These are phyloP conservation scores for Oikopleura albicans DNA, from an alignment of 23 tunicate species.

Conservation along the genomic window DNA sequence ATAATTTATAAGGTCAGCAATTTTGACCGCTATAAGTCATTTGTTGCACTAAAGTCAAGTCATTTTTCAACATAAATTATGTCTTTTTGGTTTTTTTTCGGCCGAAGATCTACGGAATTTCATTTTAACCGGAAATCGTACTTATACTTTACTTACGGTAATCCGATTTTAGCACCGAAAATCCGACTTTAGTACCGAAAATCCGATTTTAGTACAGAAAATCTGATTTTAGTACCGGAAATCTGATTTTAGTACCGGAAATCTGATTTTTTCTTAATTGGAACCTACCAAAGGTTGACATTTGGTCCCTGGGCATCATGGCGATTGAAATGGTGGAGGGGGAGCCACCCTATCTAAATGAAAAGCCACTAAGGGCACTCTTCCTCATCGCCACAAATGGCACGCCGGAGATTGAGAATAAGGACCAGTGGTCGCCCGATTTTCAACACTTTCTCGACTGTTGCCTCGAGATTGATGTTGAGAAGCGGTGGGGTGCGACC, in stretches of 20 bases:
- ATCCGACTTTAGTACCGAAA: too few species aligned
- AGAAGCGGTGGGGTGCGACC: conserved; percentile 52
- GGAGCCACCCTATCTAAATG: conserved; percentile 90
- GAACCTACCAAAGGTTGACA: conserved; percentile 82
- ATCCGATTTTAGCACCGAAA: too few species aligned
- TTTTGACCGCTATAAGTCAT: too few species aligned
- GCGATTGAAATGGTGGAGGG: conserved; percentile 89
- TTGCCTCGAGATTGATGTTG: conserved; percentile 94
- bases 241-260: neutral
- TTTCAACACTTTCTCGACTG: conserved; percentile 74
- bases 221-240: too few species aligned
- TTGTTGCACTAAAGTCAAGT: too few species aligned
- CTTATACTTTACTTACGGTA: too few species aligned
- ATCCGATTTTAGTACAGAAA: too few species aligned
- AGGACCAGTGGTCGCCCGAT: conserved; percentile 37
- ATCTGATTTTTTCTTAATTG: conserved; percentile 13
- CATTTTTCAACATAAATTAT: too few species aligned
- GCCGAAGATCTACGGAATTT: too few species aligned
- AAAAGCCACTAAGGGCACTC: conserved; percentile 74
- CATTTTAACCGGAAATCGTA: too few species aligned
- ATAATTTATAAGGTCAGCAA: too few species aligned
- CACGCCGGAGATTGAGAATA: conserved; percentile 86
- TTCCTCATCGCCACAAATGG: conserved; percentile 95
- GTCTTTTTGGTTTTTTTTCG: too few species aligned
- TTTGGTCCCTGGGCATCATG: conserved; percentile 99